These are phyloP conservation scores for Spodoptera littoralis DNA, from an alignment of 2,888 invertebrate genomes.

Conservation along the genomic window DNA sequence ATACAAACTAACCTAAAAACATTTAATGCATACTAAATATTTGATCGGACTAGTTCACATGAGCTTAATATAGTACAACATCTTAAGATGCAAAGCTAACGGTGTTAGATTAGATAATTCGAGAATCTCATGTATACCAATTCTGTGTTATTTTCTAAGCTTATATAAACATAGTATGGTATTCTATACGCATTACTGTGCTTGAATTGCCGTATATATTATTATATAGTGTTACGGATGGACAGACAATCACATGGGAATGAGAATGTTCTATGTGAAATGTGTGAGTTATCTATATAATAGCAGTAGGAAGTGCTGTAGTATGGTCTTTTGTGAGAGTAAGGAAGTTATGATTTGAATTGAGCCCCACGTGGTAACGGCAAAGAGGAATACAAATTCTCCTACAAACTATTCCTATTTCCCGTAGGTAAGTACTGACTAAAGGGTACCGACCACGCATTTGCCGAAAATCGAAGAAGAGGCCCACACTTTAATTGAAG, in stretches of 20 bases:
- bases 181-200: constrained; percentile 4
- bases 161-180: constrained; percentile 26
- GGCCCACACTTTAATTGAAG: too few species aligned
- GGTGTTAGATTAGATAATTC: constrained; percentile 46
- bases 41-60: constrained; percentile 39
- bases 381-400: too few species aligned
- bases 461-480: too few species aligned
- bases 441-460: too few species aligned
- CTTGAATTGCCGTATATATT: not conserved
- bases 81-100: constrained; percentile 35
- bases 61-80: constrained; percentile 5
- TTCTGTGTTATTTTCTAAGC: constrained; percentile 20
- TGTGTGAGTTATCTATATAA: too few species aligned
- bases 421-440: too few species aligned
- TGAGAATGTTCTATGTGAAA: too few species aligned
- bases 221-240: not conserved
- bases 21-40: constrained; percentile 26
- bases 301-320: too few species aligned
- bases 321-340: too few species aligned
- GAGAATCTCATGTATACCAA: constrained; percentile 19
- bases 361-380: too few species aligned
- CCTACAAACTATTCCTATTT: too few species aligned
- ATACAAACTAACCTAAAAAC: constrained; percentile 30
- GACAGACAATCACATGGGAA: not conserved
- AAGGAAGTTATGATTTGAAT: too few species aligned